Evolutionary conservation across 1,140 invertebrate species (phyloP).

Genomic region (Bombyx mori): ASM3026992v2 NC_085122.1:7371001-7371500

Average conservation of each 20-base stretch:
- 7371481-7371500: no score
- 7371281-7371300: slow-evolving; percentile 25
- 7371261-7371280: slow-evolving; percentile 17
- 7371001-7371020: no score
- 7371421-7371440: no score
- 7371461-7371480: no score
- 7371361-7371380: slow-evolving; percentile 5
- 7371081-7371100: neutral
- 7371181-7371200: slow-evolving; percentile 16
- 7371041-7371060: no score
- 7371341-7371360: slow-evolving; percentile 15
- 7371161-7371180: slow-evolving; percentile 14
- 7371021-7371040: no score
- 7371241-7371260: slow-evolving; percentile 32
- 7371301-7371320: slow-evolving; percentile 34
- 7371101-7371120: neutral
- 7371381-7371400: slow-evolving; percentile 1
- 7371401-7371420: neutral
- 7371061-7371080: no score
- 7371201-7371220: slow-evolving; percentile 19
- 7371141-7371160: slow-evolving; percentile 4
- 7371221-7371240: slow-evolving; percentile 24
- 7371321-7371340: slow-evolving; percentile 25
- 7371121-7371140: slow-evolving; percentile 3
- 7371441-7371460: no score